These are phyloP conservation scores for Emys orbicularis DNA, from an alignment of 2,797 vertebrate species.

Conservation along the genomic window DNA sequence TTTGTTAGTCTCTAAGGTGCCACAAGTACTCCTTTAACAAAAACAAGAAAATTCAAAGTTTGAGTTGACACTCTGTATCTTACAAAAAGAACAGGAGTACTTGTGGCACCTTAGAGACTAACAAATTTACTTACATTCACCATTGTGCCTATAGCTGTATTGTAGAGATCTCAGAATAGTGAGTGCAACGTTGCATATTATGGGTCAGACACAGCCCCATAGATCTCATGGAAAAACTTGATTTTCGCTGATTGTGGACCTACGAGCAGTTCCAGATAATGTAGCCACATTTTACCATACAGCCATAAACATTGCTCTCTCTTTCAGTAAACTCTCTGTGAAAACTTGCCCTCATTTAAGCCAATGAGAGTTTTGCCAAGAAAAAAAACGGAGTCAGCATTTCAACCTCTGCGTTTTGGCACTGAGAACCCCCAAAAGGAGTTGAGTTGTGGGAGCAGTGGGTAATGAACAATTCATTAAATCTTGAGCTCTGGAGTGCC, in stretches of 20 bases:
- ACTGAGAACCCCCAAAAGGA: neutral
- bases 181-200: neutral
- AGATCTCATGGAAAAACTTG: conserved; percentile 8
- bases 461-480: neutral
- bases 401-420: neutral
- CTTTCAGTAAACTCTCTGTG: neutral
- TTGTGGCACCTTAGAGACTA: too few relatives aligned
- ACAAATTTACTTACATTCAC: neutral
- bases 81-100: neutral
- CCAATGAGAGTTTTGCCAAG: neutral
- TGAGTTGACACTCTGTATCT: neutral
- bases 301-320: conserved; percentile 2
- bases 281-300: neutral
- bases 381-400: neutral
- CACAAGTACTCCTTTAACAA: too few relatives aligned
- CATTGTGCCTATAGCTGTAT: neutral
- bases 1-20: too few relatives aligned
- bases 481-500: neutral
- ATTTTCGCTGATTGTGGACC: neutral
- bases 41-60: neutral
- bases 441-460: neutral
- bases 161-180: neutral
- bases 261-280: neutral
- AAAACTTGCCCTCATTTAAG: neutral
- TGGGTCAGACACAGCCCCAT: neutral